Evolutionary conservation across 2,113 vertebrate species (phyloP), one percentile per base, ranked within the genome.

Genomic region (Erythrocercus mccallii): DNA sequence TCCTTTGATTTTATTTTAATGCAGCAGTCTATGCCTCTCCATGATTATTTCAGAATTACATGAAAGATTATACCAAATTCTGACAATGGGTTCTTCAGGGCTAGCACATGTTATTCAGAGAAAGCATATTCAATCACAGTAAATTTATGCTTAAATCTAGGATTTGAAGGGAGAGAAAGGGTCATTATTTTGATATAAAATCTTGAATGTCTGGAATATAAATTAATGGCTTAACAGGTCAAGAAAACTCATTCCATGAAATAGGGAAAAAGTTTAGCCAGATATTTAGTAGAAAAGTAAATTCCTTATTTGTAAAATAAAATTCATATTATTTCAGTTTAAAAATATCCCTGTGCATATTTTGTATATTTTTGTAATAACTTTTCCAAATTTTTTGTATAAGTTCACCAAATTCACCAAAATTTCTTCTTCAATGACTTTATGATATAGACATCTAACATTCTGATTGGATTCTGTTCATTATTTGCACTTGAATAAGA

Each of bases 1-100:
- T 92, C 42, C 80, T 92, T 95, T 82, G 76, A 40, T 90, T 85
- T 94, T 71, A 53, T 88, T 90, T 87, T 76, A 92, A 60, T 88
- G 37, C 14, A 25, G 33, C 33, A 53, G 77, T 60, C 74, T 76
- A 57, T 91, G 44, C 31, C n/a, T 86, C 57, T 92, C 78, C 73
- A 42, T 92, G 79, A 92, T 51, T 64, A 44, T 80, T 92, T 12
- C 8, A 90, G 33, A 69, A 81, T 53, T 79, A 5, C 1, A 15
- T 81, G 76, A 79, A 84, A 79, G 33, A 8, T 81, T 70, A 44
- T 85, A 53, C 44, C 58, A 87, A 58, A 71, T 84, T 74, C 53
- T 87, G 77, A 74, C n/a, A 66, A 51, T 25, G 60, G 18, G 31
- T 88, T 81, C 65, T 89, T 17, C 37, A 89, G 57, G 37, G n/a